Evolutionary conservation across 2,113 vertebrate species (phyloP).

Genomic region (Acrocephalus kingi): DNA sequence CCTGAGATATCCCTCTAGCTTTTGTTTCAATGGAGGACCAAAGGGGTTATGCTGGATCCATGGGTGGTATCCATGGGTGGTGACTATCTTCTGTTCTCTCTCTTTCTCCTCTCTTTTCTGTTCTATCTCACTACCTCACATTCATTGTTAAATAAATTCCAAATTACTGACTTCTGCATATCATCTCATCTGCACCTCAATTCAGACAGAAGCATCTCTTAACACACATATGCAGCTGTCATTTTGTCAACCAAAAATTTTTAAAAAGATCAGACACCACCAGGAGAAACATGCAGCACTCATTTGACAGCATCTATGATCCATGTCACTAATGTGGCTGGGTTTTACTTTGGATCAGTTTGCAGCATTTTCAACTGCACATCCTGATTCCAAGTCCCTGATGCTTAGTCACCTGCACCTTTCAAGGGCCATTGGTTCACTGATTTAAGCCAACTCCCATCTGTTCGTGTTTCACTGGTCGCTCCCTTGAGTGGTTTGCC

Average conservation of each 20-base stretch:
- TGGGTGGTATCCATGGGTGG: not conserved
- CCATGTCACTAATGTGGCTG: not conserved
- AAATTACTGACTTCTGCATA: not conserved
- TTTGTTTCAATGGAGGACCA: not conserved
- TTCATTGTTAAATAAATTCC: not conserved
- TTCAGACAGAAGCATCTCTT: not conserved
- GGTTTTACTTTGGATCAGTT: not conserved
- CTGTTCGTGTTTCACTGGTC: not conserved
- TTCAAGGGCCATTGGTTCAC: not conserved
- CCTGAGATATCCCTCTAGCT: not conserved
- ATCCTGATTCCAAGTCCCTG: not conserved
- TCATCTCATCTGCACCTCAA: accelerated
- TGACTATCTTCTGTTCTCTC: not conserved
- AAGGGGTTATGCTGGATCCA: not conserved
- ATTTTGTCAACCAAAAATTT: not conserved
- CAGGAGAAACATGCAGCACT: not conserved
- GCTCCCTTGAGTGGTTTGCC: not conserved
- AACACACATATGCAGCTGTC: not conserved
- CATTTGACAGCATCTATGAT: not conserved
- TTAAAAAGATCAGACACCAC: not conserved
- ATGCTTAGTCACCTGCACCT: not conserved
- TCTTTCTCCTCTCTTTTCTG: not conserved
- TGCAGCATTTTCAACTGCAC: not conserved
- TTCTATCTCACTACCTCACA: not conserved
- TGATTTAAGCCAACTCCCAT: not conserved